Base-by-base conservation (phyloP, 2,888 invertebrate genomes). In the Andrena flavipes region DNA sequence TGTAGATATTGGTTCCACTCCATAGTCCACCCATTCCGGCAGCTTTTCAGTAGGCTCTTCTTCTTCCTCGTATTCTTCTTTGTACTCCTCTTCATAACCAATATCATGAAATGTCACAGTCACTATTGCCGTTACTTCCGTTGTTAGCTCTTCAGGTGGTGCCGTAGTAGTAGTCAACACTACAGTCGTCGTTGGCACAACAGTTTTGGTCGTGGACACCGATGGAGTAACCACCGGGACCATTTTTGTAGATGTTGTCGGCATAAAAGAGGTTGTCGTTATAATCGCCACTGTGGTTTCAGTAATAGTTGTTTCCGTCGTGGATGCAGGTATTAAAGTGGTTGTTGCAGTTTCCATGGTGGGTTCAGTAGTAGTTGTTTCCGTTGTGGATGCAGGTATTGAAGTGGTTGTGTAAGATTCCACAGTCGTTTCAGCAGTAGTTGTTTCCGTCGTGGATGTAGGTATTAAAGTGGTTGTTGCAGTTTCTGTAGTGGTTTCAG, bases 351-450 rank as follows among this genome's bases (percentile, higher is more conserved):
- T 23, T 68, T 23, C 33, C 51, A 3, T 0, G 1, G 13, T 42
- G 0, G 13, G 1, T 13, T 42, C 23, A 30, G 20, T 30, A 29
- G 10, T 0, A 1, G n/a, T 4, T 4, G 10, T 3, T 26, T 6
- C 42, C 0, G 20, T 69, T 6, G 69, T 59, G 2, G 48, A n/a
- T 10, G 1, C 2, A 2, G 20, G 8, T 1, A n/a, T 62, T 0
- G 4, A 10, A 33, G 62, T 16, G 10, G 62, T 10, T 1, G 30
- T 10, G 2, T 2, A 0, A n/a, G 29, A 6, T 48, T 48, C 42
- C 4, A 13, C 0, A 0, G 13, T 42, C 3, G 35, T 2, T 42
- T 42, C 1, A 10, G 13, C 13, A 42, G 3, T 0, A 0, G 13
- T 3, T 10, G 2, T 3, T 13, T 42, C 35, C 0, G 35, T 0